Conservation (phyloP, 2,113 vertebrate species). For the Polypterus bichir region DNA sequence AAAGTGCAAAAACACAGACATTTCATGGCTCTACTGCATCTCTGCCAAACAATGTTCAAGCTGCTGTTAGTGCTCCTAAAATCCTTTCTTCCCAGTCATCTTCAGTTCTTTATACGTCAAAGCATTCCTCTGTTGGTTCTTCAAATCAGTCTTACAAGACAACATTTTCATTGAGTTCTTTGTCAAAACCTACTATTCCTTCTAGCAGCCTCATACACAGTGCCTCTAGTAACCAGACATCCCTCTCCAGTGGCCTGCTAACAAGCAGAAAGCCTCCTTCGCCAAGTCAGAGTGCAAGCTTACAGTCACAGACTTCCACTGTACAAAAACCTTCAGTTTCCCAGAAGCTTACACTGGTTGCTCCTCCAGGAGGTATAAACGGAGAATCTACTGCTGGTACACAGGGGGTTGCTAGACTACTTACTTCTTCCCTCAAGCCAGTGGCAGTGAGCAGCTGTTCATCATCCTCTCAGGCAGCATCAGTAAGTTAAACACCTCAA, state of each 20-base stretch:
- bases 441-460: conserved; percentile 42
- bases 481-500: conserved; percentile 41
- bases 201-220: conserved; percentile 36
- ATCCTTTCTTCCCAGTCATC: conserved; percentile 8
- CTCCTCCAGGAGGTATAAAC: conserved; percentile 56
- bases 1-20: conserved; percentile 48
- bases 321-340: conserved; percentile 45
- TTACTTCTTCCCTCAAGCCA: conserved; percentile 65
- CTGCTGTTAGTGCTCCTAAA: conserved; percentile 6
- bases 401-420: conserved; percentile 65
- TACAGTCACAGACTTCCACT: conserved; percentile 21
- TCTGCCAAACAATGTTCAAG: conserved; percentile 16
- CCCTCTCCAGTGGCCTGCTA: conserved; percentile 33
- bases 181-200: conserved; percentile 41
- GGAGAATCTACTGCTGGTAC: conserved; percentile 56
- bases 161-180: conserved; percentile 33
- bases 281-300: conserved; percentile 23
- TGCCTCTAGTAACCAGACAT: conserved; percentile 31
- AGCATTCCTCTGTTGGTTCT: conserved; percentile 36
- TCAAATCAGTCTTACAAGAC: conserved; percentile 46
- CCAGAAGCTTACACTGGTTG: conserved; percentile 64
- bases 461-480: conserved; percentile 47
- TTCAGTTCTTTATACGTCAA: conserved; percentile 38
- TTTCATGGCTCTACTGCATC: conserved; percentile 38
- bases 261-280: conserved; percentile 23